phyloP scores from a whole-genome alignment of 2,113 vertebrate species.

The Aythya baeri region DNA sequence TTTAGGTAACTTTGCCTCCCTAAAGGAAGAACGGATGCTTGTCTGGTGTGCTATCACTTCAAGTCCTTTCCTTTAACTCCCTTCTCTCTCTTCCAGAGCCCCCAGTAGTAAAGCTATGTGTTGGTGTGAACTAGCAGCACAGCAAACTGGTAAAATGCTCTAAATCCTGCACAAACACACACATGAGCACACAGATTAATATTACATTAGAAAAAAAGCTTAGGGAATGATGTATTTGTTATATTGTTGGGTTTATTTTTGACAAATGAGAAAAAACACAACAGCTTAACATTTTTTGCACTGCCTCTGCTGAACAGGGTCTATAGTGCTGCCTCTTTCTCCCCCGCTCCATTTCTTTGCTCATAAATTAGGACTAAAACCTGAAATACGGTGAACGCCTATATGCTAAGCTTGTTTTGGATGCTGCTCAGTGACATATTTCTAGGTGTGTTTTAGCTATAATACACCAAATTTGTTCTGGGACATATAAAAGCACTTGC shows the following conservation, averaged over 20 bases:
- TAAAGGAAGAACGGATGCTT: not conserved
- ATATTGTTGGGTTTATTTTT: not conserved
- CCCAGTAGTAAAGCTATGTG: not conserved
- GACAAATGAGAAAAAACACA: not conserved
- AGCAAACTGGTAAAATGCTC: conserved; percentile 9
- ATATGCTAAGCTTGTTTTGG: not conserved
- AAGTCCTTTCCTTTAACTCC: not conserved
- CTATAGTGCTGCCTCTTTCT: not conserved
- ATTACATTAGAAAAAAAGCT: conserved; percentile 37
- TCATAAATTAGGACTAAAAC: not conserved
- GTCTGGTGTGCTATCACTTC: not conserved
- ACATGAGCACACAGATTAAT: not conserved
- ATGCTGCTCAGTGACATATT: not conserved
- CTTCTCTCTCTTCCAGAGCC: not conserved
- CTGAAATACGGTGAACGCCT: not conserved
- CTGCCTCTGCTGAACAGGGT: not conserved
- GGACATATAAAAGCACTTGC: not conserved
- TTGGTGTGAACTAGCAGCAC: not conserved
- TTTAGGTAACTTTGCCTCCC: not conserved
- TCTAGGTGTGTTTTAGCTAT: not conserved
- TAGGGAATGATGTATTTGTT: not conserved
- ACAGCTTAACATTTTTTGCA: not conserved
- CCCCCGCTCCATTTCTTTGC: not conserved
- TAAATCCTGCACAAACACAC: conserved; percentile 54
- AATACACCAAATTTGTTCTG: not conserved